Evolutionary conservation across 2,797 vertebrate species (phyloP).

Genomic region (Cossypha caffra): DNA sequence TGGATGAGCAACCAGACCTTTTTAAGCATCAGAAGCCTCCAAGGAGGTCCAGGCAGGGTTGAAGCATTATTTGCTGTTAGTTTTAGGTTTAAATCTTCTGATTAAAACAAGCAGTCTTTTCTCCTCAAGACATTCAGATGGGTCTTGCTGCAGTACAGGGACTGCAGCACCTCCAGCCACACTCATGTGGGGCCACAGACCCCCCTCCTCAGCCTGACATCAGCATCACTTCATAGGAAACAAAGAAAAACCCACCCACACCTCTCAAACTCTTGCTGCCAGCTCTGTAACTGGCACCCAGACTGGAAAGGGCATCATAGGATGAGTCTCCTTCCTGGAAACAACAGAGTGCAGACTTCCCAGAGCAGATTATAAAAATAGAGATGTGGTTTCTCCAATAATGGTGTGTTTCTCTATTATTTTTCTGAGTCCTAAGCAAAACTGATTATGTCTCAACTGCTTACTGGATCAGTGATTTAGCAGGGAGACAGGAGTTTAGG

Average conservation of each 20-base stretch:
- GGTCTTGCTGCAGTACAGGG: fast-evolving
- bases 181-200: not conserved
- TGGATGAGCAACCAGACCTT: slow-evolving; percentile 3
- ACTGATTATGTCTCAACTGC: not conserved
- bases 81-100: not conserved
- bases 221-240: not conserved
- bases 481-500: not conserved
- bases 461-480: not conserved
- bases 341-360: not conserved
- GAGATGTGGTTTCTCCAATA: slow-evolving; percentile 10
- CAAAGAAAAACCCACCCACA: not conserved
- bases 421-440: slow-evolving; percentile 16
- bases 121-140: not conserved
- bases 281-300: not conserved
- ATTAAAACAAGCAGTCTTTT: not conserved
- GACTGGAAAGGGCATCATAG: slow-evolving; percentile 14
- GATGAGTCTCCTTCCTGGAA: slow-evolving; percentile 60
- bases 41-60: not conserved
- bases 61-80: not conserved
- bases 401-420: not conserved
- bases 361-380: slow-evolving; percentile 33
- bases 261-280: not conserved
- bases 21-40: not conserved
- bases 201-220: not conserved
- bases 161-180: not conserved